phyloP scores from a whole-genome alignment of 1,140 invertebrate species.

The Triops cancriformis region DNA sequence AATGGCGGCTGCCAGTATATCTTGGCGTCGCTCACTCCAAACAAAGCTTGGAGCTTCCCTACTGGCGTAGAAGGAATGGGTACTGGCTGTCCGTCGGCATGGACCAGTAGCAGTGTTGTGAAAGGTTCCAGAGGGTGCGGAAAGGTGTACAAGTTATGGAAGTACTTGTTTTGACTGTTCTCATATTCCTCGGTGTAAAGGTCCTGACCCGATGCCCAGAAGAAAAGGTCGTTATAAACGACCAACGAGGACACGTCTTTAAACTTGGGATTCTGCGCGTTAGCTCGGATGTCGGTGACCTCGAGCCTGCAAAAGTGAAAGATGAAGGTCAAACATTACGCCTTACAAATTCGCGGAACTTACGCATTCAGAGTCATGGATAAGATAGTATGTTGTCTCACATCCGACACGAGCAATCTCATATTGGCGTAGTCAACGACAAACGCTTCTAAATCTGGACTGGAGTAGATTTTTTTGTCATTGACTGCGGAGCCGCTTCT shows the following conservation, averaged over 20 bases:
- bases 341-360: conserved; percentile 31
- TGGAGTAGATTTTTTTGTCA: conserved; percentile 53
- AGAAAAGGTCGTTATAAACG: conserved; percentile 63
- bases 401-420: conserved; percentile 60
- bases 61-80: conserved; percentile 69
- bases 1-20: conserved; percentile 69
- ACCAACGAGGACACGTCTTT: conserved; percentile 64
- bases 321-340: conserved; percentile 1
- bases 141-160: conserved; percentile 60
- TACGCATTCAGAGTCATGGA: conserved; percentile 72
- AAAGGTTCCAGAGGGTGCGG: conserved; percentile 28
- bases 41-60: conserved; percentile 61
- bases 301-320: conserved; percentile 49
- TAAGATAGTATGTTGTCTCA: conserved; percentile 63
- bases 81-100: conserved; percentile 57
- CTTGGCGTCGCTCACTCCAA: conserved; percentile 60
- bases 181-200: conserved; percentile 60
- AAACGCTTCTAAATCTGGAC: conserved; percentile 56
- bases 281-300: conserved; percentile 57
- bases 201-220: conserved; percentile 68
- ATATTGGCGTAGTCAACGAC: conserved; percentile 72
- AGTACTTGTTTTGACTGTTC: conserved; percentile 51
- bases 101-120: conserved; percentile 47
- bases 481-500: conserved; percentile 40
- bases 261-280: conserved; percentile 66